Conservation (phyloP, 2,888 invertebrate species). For the Blomia tropicalis region DNA sequence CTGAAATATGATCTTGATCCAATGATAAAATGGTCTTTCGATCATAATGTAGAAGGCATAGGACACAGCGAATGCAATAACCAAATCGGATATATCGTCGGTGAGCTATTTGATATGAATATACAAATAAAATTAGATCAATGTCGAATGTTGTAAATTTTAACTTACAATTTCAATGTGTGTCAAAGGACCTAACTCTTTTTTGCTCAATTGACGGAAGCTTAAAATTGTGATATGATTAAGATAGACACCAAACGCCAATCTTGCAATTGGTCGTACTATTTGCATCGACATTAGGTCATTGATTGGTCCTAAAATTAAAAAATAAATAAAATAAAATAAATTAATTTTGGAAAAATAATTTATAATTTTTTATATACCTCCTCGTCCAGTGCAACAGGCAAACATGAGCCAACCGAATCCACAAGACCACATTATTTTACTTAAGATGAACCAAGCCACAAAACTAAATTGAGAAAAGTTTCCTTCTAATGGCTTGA, state of each 20-base stretch:
- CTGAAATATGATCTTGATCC: conserved; percentile 13
- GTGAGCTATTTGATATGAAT: neutral
- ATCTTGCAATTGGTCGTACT: conserved; percentile 8
- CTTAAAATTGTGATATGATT: conserved; percentile 22
- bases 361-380: neutral
- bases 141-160: neutral
- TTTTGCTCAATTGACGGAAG: conserved; percentile 12
- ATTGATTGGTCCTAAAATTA: neutral
- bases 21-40: conserved; percentile 19
- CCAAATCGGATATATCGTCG: conserved; percentile 7
- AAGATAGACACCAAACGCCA: conserved; percentile 18
- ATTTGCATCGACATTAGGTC: neutral
- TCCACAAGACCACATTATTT: conserved; percentile 20
- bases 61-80: conserved; percentile 4
- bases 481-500: conserved; percentile 14
- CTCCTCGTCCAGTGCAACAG: conserved; percentile 9
- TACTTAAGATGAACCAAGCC: conserved; percentile 10
- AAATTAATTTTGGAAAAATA: neutral
- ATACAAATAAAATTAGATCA: neutral
- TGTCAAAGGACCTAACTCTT: conserved; percentile 3
- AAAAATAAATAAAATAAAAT: neutral
- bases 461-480: conserved; percentile 10
- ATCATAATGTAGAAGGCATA: conserved; percentile 19
- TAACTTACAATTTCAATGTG: conserved; percentile 12
- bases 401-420: conserved; percentile 15